A percentile compares a stretch with the other conserved stretches of the same genome.
Conservation (phyloP, 2,888 invertebrate genomes). For the Didymodactylos carnosus region DNA sequence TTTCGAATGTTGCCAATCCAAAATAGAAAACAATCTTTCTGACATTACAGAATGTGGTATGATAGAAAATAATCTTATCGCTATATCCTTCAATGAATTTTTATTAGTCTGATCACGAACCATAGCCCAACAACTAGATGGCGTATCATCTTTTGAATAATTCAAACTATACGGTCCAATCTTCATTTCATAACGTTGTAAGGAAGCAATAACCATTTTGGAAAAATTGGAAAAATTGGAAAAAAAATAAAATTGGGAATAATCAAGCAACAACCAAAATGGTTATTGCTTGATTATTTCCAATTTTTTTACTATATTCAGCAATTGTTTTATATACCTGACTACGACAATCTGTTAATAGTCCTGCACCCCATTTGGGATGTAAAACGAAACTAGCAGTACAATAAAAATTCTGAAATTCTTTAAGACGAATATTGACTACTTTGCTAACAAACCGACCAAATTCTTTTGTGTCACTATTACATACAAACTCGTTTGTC, state of each 20-base stretch:
- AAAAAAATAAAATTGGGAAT: neutral
- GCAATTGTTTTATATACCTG: neutral
- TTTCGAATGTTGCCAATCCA: neutral
- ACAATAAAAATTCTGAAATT: neutral
- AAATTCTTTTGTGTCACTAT: neutral
- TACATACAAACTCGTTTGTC: neutral
- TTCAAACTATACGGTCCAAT: neutral
- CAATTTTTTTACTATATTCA: neutral
- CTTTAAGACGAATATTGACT: neutral
- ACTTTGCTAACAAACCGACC: neutral
- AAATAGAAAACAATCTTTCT: neutral
- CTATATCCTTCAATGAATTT: neutral
- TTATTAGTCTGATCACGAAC: neutral
- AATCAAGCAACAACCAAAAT: neutral
- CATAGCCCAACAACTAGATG: neutral
- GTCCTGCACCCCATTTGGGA: neutral
- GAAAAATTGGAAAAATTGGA: too few species aligned
- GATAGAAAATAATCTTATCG: neutral
- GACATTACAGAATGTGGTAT: neutral
- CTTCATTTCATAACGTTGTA: neutral
- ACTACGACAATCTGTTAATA: neutral
- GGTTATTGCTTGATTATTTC: neutral
- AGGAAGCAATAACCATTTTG: neutral
- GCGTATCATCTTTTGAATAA: neutral
- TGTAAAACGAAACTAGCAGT: neutral